These are phyloP conservation scores for Athripsodes cinereus DNA, from an alignment of 2,888 invertebrate species.

Conservation along the genomic window DNA sequence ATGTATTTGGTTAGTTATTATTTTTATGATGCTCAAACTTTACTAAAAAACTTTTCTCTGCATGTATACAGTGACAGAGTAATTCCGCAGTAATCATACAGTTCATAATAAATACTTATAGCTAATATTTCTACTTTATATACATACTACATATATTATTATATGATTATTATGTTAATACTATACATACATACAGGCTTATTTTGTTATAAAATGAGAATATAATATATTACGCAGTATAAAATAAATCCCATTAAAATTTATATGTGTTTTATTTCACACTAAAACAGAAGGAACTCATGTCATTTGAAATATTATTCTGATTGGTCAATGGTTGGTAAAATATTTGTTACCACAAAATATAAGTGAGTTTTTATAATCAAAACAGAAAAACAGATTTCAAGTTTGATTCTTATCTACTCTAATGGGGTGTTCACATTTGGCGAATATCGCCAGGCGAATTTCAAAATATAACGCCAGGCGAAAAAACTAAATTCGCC, in stretches of 20 bases:
- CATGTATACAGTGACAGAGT: background rate
- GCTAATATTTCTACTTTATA: background rate
- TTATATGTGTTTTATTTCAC: conserved; percentile 17
- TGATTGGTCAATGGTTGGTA: no score
- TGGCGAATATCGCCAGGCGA: no score
- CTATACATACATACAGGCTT: conserved; percentile 20
- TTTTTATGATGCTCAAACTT: conserved; percentile 8
- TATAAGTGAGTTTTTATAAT: no score
- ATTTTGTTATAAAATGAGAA: conserved; percentile 25
- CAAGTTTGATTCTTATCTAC: no score
- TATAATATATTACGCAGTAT: conserved; percentile 20
- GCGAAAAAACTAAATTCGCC: no score
- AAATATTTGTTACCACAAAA: no score
- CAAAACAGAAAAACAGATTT: no score
- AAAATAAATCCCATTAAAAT: conserved; percentile 24
- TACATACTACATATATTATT: background rate
- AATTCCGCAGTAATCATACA: background rate
- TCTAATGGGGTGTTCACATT: no score
- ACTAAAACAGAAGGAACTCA: background rate
- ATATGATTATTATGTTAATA: background rate
- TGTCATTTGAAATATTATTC: no score
- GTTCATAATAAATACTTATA: background rate
- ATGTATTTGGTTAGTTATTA: conserved; percentile 5
- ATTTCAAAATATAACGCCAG: no score
- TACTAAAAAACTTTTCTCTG: background rate